A percentile compares a stretch with the other conserved stretches of the same genome.
These are phyloP conservation scores for Antheraea assamensis DNA, from an alignment of 2,888 invertebrate genomes.

Conservation along the genomic window DNA sequence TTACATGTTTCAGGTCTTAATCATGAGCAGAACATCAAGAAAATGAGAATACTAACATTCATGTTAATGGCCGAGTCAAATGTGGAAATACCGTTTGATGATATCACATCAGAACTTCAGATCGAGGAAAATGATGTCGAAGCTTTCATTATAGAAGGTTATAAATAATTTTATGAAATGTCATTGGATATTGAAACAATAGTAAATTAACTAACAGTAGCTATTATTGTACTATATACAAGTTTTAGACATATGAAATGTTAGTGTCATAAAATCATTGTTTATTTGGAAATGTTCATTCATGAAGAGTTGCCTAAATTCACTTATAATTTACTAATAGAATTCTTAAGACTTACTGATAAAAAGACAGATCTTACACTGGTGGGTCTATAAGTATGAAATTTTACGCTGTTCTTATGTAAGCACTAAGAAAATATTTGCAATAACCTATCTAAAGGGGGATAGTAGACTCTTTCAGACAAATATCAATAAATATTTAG, in stretches of 20 bases:
- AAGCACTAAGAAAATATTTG: no score
- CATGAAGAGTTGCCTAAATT: no score
- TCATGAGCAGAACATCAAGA: constrained; percentile 97
- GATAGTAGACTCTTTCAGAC: no score
- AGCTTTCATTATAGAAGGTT: constrained; percentile 97
- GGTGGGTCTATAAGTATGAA: no score
- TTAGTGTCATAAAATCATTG: no score
- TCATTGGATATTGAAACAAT: neutral
- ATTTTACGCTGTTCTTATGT: no score
- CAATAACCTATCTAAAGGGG: no score
- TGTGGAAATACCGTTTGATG: constrained; percentile 95
- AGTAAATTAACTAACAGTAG: neutral
- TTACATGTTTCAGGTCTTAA: constrained; percentile 84
- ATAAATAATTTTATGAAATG: constrained; percentile 16
- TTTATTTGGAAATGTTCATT: no score
- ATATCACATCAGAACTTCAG: constrained; percentile 93
- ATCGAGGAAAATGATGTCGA: constrained; percentile 95
- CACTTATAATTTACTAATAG: no score
- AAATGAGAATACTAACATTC: constrained; percentile 97
- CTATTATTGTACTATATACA: neutral
- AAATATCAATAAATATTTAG: no score
- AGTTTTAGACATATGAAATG: neutral
- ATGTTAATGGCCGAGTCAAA: constrained; percentile 98
- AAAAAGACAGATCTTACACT: no score
- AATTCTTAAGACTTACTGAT: no score